phyloP scores from a whole-genome alignment of 2,797 vertebrate species.

The Rousettus madagascariensis region DNA sequence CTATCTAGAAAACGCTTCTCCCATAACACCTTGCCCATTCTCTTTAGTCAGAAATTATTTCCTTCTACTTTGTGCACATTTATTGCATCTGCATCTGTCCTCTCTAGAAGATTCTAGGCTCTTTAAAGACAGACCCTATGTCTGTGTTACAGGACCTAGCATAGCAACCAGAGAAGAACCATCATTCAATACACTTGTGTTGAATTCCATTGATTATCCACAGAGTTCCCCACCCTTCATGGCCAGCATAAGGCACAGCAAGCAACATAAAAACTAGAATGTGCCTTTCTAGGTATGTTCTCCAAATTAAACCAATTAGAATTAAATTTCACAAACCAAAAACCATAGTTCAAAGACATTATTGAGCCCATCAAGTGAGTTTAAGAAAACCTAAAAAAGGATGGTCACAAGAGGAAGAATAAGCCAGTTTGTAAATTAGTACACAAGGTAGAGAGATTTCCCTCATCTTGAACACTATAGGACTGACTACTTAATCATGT shows the following conservation, averaged over 20 bases:
- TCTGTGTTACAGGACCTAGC: background rate
- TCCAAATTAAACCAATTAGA: background rate
- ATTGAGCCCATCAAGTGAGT: background rate
- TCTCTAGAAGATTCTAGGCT: background rate
- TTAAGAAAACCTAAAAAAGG: background rate
- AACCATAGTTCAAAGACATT: background rate
- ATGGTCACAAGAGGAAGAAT: background rate
- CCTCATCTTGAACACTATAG: background rate
- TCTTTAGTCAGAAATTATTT: background rate
- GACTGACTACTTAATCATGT: background rate
- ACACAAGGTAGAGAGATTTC: background rate
- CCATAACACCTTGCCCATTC: background rate
- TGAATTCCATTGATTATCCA: no score
- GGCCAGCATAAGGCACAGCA: accelerated
- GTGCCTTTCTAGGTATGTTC: background rate
- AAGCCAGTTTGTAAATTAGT: background rate
- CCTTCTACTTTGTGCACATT: background rate
- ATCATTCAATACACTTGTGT: accelerated
- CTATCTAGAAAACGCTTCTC: background rate
- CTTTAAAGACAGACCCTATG: background rate
- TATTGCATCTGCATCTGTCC: background rate
- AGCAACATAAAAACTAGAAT: background rate
- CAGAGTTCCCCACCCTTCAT: accelerated
- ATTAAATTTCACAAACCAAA: background rate
- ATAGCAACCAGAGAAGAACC: background rate